Base-by-base conservation (phyloP, 2,113 vertebrate genomes). In the Lycocorax pyrrhopterus region DNA sequence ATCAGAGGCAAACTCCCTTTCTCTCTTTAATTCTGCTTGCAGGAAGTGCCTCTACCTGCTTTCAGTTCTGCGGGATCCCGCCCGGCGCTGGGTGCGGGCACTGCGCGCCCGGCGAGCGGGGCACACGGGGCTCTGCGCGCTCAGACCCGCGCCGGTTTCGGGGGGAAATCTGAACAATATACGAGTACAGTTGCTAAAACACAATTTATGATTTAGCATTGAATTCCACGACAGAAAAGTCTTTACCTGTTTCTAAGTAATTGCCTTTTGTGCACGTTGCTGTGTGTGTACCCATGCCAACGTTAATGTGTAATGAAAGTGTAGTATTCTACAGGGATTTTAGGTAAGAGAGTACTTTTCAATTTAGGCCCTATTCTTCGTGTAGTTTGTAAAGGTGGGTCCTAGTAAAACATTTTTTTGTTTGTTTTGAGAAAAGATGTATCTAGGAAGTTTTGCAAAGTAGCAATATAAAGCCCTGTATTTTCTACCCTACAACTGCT, bases 21-120 rank as follows among this genome's bases (percentile, higher is more conserved):
- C 69, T 67, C 46, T 33, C 56, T 55, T 46, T 20, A 60, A 62
- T 93, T 85, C 35, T 51, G 66, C 89, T 95, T 41, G 88, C 93
- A 95, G 96, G 96, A 97, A 97, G 85, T 37, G 85, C 66, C 60
- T 75, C 3, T 95, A 97, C 97, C 97, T 97, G 94, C 78, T 92
- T 44, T 77, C 84, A 10, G 84, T 30, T 71, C 20, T 7, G 91
- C 19, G 43, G 81, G 79, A 29, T 41, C 37, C 46, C 46, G 77
- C 3, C 66, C 21, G 53, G 46, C n/a, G 16, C 88, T 8, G n/a
- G 63, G 49, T 6, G 62, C 67, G 9, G 76, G 4, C 47, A 1
- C 2, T 7, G 59, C 32, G 49, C 20, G 32, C 23, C 47, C 46
- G 15, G 37, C 18, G 5, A 9, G 52, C 21, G 16, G 8, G 32